These are phyloP conservation scores for Rhagonycha fulva DNA, from an alignment of 2,888 invertebrate species.

Conservation along the genomic window DNA sequence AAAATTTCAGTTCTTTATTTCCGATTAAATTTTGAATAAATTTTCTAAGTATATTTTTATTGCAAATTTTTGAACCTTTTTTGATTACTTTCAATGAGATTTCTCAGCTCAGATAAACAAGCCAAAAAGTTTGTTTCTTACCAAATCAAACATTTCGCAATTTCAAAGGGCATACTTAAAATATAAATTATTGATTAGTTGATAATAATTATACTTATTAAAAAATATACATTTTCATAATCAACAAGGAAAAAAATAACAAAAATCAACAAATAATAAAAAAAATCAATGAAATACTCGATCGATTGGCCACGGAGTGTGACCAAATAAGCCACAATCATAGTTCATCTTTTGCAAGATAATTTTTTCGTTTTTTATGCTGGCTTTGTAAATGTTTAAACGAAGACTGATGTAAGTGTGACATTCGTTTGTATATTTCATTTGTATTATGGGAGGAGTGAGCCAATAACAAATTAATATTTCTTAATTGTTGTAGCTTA, in stretches of 20 bases:
- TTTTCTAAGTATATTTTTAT: not conserved
- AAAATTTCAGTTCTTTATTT: not conserved
- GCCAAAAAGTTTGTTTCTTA: not conserved
- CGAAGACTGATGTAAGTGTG: slow-evolving; percentile 13
- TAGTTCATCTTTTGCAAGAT: slow-evolving; percentile 11
- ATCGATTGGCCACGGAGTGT: slow-evolving; percentile 11
- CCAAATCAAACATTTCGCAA: not conserved
- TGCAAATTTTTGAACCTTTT: not conserved
- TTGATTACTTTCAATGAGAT: not conserved
- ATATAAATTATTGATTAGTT: not conserved
- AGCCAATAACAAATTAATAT: slow-evolving; percentile 49
- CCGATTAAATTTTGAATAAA: not conserved
- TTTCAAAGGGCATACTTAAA: not conserved
- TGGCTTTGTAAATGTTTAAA: not conserved
- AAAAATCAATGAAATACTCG: not conserved
- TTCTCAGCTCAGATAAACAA: not conserved
- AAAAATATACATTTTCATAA: not conserved
- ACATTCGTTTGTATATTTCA: slow-evolving; percentile 25
- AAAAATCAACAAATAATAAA: not conserved
- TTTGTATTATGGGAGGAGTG: slow-evolving; percentile 38
- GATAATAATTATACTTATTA: not conserved
- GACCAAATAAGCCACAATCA: slow-evolving; percentile 24
- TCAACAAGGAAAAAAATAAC: not conserved
- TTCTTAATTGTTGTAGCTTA: slow-evolving; percentile 47
- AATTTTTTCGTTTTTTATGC: not conserved